These are phyloP conservation scores for Holothuria scabra DNA, from an alignment of 53 echinoderm and acorn worm genomes.

Conservation along the genomic window DNA sequence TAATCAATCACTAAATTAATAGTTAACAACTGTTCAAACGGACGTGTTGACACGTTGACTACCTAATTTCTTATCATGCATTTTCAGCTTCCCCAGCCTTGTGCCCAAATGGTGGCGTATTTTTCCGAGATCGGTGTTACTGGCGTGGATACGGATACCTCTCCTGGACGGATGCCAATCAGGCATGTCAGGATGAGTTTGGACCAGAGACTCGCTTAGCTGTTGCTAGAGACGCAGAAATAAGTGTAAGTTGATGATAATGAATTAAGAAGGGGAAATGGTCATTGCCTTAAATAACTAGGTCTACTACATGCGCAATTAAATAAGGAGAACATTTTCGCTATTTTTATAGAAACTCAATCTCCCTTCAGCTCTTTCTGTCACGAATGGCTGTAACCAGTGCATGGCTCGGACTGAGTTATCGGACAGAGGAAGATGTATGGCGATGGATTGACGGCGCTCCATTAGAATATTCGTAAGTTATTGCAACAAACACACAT, in stretches of 20 bases:
- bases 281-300: too few species aligned
- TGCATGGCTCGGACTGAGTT: conserved; percentile 10
- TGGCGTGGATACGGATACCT: neutral
- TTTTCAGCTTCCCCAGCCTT: conserved; percentile 5
- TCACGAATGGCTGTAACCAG: neutral
- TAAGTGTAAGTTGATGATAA: neutral
- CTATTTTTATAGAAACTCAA: too few species aligned
- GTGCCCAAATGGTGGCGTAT: conserved; percentile 37
- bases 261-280: neutral
- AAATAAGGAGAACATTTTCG: too few species aligned
- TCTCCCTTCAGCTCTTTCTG: conserved; percentile 13
- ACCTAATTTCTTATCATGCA: neutral
- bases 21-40: too few species aligned
- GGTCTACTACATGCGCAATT: too few species aligned
- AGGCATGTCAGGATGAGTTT: conserved; percentile 8
- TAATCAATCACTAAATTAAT: too few species aligned
- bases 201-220: neutral
- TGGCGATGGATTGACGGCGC: conserved; percentile 17
- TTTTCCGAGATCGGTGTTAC: conserved; percentile 43
- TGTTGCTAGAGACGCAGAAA: conserved; percentile 4
- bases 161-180: neutral
- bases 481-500: too few species aligned
- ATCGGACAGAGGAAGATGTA: neutral
- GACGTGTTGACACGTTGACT: too few species aligned
- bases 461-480: conserved; percentile 14